Conservation (phyloP, 35 echinoderm and acorn worm genomes). For the Heliocidaris erythrogramma region DNA sequence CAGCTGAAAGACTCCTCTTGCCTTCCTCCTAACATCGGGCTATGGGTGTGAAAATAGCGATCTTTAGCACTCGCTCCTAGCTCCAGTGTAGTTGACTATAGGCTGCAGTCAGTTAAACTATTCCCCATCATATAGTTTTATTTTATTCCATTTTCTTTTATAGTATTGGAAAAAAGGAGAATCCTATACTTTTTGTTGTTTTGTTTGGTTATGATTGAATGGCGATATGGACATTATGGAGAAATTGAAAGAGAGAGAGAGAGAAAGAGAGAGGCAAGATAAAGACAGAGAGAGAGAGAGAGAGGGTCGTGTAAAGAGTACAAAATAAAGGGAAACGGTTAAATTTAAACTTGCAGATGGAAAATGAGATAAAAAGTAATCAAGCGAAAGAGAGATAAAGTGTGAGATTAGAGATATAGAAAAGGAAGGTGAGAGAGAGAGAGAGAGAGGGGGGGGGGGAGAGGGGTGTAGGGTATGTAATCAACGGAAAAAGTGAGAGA, state of each 20-base stretch:
- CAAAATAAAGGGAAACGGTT: too few species aligned
- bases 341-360: too few species aligned
- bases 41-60: slow-evolving; percentile 68
- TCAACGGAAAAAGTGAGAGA: neutral
- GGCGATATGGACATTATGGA: too few species aligned
- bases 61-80: slow-evolving; percentile 40
- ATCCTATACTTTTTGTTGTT: slow-evolving; percentile 12
- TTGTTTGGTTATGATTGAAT: neutral
- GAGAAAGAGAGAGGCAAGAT: too few species aligned
- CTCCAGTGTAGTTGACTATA: slow-evolving; percentile 11
- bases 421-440: too few species aligned
- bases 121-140: neutral
- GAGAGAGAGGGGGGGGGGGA: neutral
- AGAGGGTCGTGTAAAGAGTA: too few species aligned
- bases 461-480: too few species aligned
- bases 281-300: neutral
- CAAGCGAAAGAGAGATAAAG: neutral
- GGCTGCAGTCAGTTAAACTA: neutral
- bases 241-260: too few species aligned
- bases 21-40: neutral
- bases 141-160: neutral
- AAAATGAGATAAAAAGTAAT: too few species aligned
- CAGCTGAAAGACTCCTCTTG: slow-evolving; percentile 16
- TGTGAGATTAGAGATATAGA: neutral
- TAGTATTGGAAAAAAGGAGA: neutral